phyloP scores from a whole-genome alignment of 2,797 vertebrate species.

The Gouania willdenowi region DNA sequence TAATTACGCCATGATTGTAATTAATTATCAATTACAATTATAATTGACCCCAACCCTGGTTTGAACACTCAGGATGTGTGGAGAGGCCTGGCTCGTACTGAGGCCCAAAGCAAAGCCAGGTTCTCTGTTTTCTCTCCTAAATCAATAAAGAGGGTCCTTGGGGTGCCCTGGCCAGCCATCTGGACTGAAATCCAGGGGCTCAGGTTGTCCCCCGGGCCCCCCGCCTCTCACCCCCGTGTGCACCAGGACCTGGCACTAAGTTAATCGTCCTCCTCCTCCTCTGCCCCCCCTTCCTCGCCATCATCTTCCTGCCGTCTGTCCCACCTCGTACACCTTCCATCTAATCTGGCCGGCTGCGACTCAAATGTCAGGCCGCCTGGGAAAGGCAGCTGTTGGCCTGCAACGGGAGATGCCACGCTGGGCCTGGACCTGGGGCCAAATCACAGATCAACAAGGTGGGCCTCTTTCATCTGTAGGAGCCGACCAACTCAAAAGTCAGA shows the following conservation, averaged over 20 bases:
- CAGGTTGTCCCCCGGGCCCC: slow-evolving; percentile 84
- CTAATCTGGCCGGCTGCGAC: slow-evolving; percentile 81
- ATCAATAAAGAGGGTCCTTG: slow-evolving; percentile 71
- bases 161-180: slow-evolving; percentile 64
- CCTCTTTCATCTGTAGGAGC: too few species aligned
- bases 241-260: slow-evolving; percentile 79
- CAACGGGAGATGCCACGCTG: slow-evolving; percentile 76
- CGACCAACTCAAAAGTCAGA: too few species aligned
- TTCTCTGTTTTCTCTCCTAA: slow-evolving; percentile 69
- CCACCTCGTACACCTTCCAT: slow-evolving; percentile 86
- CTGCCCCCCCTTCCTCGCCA: slow-evolving; percentile 46
- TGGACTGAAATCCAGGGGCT: slow-evolving; percentile 79
- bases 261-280: slow-evolving; percentile 78
- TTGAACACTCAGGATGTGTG: too few species aligned
- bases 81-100: slow-evolving; percentile 35
- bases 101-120: slow-evolving; percentile 63
- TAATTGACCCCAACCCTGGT: too few species aligned
- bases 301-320: slow-evolving; percentile 72
- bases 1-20: too few species aligned
- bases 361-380: slow-evolving; percentile 98
- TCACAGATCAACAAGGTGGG: too few species aligned
- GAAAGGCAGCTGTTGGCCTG: slow-evolving; percentile 90
- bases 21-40: too few species aligned
- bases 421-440: slow-evolving; percentile 59
- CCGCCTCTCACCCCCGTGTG: slow-evolving; percentile 42